Conservation (phyloP, 2,888 invertebrate genomes). For the Cepaea hortensis region DNA sequence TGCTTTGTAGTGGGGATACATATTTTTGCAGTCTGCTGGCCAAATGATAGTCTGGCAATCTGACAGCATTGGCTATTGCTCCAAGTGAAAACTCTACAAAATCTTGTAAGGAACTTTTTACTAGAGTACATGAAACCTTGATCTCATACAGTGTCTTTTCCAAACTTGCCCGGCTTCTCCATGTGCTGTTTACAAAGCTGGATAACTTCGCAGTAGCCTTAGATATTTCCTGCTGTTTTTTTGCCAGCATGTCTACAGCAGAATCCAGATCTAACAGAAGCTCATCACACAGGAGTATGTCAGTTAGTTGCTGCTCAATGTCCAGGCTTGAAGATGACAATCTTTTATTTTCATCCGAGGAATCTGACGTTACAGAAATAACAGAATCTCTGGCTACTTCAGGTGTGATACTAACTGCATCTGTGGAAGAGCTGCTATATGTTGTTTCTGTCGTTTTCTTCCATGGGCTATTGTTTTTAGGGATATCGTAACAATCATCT, state of each 20-base stretch:
- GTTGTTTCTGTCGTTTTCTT: constrained; percentile 33
- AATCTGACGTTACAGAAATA: constrained; percentile 66
- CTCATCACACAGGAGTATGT: constrained; percentile 70
- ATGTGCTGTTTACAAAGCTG: constrained; percentile 80
- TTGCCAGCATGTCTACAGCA: constrained; percentile 85
- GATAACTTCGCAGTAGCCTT: constrained; percentile 82
- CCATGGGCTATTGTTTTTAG: constrained; percentile 67
- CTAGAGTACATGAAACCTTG: constrained; percentile 85
- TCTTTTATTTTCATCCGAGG: constrained; percentile 64
- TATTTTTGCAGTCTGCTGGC: constrained; percentile 67
- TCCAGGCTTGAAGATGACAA: constrained; percentile 65
- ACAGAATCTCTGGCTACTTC: constrained; percentile 76
- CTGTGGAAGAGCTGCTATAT: constrained; percentile 44
- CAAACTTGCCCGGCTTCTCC: constrained; percentile 88
- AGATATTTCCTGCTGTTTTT: constrained; percentile 87
- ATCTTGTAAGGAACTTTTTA: constrained; percentile 89
- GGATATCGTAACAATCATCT: constrained; percentile 74
- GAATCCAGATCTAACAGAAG: constrained; percentile 86
- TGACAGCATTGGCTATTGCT: constrained; percentile 88
- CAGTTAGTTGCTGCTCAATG: constrained; percentile 58
- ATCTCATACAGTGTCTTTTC: constrained; percentile 88
- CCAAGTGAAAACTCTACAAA: constrained; percentile 92
- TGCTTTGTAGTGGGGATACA: constrained; percentile 61
- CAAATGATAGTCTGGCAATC: constrained; percentile 71
- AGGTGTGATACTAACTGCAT: constrained; percentile 76